A percentile compares a stretch with the other conserved stretches of the same genome.
Evolutionary conservation across 2,888 invertebrate genomes (phyloP).

Genomic region (Phrixothrix hirtus): DNA sequence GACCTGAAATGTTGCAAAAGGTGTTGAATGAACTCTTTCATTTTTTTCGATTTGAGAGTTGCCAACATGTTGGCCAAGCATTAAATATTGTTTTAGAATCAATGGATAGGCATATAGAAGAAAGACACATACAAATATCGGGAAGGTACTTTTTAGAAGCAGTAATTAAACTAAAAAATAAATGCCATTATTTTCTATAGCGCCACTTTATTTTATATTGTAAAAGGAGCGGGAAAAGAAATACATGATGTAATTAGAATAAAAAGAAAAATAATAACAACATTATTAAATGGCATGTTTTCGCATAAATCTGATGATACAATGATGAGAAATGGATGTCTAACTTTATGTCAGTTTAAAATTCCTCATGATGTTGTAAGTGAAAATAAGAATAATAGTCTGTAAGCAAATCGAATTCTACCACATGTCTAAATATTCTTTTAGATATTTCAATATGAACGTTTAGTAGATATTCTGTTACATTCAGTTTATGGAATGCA

Average conservation of each 20-base stretch:
- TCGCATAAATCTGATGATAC: constrained; percentile 82
- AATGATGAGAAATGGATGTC: constrained; percentile 95
- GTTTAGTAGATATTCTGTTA: constrained; percentile 80
- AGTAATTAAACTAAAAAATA: neutral
- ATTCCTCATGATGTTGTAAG: constrained; percentile 93
- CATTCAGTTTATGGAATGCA: constrained; percentile 80
- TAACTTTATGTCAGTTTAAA: constrained; percentile 92
- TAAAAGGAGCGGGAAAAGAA: constrained; percentile 81
- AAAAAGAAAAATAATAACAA: constrained; percentile 78
- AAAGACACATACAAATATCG: constrained; percentile 91
- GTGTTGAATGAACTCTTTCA: constrained; percentile 92
- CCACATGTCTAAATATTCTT: neutral
- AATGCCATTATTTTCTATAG: constrained; percentile 58
- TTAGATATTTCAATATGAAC: constrained; percentile 87
- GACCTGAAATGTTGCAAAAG: constrained; percentile 78
- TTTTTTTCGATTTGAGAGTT: constrained; percentile 81
- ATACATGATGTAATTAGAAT: constrained; percentile 69
- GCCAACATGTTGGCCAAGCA: constrained; percentile 74
- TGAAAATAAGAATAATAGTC: constrained; percentile 42
- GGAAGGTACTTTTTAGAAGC: constrained; percentile 66
- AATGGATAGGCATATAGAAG: constrained; percentile 84
- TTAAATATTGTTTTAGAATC: constrained; percentile 82
- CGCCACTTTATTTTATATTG: constrained; percentile 93
- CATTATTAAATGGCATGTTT: constrained; percentile 87
- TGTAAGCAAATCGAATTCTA: no score